Conservation (phyloP, 2,888 invertebrate species). For the Pediacus dermestoides region DNA sequence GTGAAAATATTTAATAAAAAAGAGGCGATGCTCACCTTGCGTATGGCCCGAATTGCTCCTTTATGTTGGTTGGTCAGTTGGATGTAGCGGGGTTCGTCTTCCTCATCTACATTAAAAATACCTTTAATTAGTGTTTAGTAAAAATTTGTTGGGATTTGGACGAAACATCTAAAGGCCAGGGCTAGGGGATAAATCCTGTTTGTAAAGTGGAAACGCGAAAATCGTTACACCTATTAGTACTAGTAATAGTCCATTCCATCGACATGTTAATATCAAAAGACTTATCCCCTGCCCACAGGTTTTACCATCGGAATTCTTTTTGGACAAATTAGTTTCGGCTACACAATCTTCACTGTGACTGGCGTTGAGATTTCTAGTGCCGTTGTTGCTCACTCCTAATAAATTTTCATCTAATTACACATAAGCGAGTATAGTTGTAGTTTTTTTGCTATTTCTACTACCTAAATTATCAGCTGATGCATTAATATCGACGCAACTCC, state of each 20-base stretch:
- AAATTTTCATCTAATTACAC: not conserved
- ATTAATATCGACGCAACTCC: slow-evolving; percentile 68
- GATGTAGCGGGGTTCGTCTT: slow-evolving; percentile 75
- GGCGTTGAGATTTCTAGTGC: slow-evolving; percentile 59
- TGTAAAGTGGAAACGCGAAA: not conserved
- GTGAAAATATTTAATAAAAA: slow-evolving; percentile 8
- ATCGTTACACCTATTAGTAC: too few species aligned
- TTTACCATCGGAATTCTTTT: slow-evolving; percentile 84
- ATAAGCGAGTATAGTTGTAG: not conserved
- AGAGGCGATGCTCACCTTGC: slow-evolving; percentile 67
- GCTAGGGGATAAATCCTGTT: too few species aligned
- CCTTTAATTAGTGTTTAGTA: too few species aligned
- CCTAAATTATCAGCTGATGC: slow-evolving; percentile 74
- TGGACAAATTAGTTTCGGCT: slow-evolving; percentile 73
- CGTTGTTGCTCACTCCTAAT: slow-evolving; percentile 44
- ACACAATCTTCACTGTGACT: slow-evolving; percentile 80
- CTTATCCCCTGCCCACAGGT: too few species aligned
- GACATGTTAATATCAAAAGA: not conserved
- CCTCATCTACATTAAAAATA: slow-evolving; percentile 60
- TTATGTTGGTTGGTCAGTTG: slow-evolving; percentile 85
- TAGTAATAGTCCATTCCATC: too few species aligned
- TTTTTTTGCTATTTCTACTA: slow-evolving; percentile 38
- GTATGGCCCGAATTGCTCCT: slow-evolving; percentile 83
- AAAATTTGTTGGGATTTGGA: too few species aligned
- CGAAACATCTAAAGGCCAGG: too few species aligned